Evolutionary conservation across 1,140 invertebrate species (phyloP).

Genomic region (Ips typographus): DNA sequence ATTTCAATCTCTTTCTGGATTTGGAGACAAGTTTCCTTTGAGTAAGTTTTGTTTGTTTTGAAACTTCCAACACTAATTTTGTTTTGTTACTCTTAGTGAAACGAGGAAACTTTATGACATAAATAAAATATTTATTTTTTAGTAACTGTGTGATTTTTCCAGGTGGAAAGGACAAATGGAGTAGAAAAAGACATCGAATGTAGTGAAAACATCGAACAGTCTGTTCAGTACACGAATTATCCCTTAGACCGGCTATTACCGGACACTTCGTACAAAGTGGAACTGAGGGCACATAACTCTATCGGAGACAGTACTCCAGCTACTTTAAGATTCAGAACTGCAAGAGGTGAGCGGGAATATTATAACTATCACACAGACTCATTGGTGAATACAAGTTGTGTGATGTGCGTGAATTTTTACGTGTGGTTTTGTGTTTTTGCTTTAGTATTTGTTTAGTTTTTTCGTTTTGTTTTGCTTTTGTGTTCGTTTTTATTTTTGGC

Average conservation of each 20-base stretch:
- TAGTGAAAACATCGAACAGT: slow-evolving; percentile 57
- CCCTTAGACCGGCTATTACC: slow-evolving; percentile 68
- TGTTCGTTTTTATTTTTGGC: slow-evolving; percentile 12
- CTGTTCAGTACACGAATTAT: slow-evolving; percentile 62
- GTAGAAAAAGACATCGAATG: slow-evolving; percentile 67
- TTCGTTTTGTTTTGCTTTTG: slow-evolving; percentile 16
- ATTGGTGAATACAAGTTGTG: slow-evolving; percentile 18
- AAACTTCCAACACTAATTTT: no score
- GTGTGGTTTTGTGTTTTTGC: slow-evolving; percentile 16
- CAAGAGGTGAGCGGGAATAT: slow-evolving; percentile 74
- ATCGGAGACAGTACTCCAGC: slow-evolving; percentile 76
- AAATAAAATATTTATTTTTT: not conserved
- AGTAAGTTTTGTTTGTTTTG: no score
- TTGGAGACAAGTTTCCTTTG: no score
- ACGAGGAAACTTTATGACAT: not conserved
- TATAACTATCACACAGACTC: slow-evolving; percentile 43
- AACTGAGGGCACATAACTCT: slow-evolving; percentile 80
- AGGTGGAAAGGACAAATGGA: slow-evolving; percentile 53
- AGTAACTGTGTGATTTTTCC: slow-evolving; percentile 7
- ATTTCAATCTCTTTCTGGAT: no score
- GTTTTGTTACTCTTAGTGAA: no score
- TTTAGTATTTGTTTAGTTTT: slow-evolving; percentile 24
- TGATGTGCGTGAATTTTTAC: slow-evolving; percentile 30
- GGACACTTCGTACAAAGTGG: slow-evolving; percentile 78
- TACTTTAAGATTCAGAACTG: slow-evolving; percentile 76